Base-by-base conservation (phyloP, 2,797 vertebrate species). In the Synanceia verrucosa region DNA sequence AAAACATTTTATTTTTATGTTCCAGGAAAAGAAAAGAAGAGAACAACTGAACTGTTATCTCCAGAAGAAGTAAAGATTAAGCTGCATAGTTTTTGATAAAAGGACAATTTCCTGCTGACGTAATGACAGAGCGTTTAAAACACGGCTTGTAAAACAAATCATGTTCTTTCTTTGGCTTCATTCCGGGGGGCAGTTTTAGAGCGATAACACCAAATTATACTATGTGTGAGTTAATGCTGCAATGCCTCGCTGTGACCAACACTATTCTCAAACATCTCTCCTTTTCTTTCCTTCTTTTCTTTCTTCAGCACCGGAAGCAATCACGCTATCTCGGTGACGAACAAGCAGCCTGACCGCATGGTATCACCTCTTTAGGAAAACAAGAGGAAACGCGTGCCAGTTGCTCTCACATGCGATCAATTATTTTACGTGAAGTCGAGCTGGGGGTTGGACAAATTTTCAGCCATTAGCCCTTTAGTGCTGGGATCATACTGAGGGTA, bases 391-490 rank as follows among this genome's bases (percentile, higher is more conserved):
- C 92, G 74, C 79, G 86, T 92, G 90, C 91, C 90, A 87, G 89
- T 85, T 75, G 70, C 75, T 84, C 91, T 93, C 94, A 94, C 83
- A 94, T 94, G 94, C 37, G 65, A 94, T 92, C 93, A 94, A 95
- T 95, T 95, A 94, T 94, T 94, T 94, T 68, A 80, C 72, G 70
- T 80, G 79, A 86, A 83, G 86, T 79, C 43, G 28, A 59, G 60
- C 62, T 64, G 47, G 65, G 78, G 86, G 86, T n/a, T n/a, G 78
- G 23, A 10, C 6, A 59, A 85, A 87, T 91, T 85, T 92, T 92
- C 83, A 82, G 83, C 93, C 92, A 95, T 95, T 95, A 95, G 91
- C 92, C 91, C 77, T 86, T 89, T 85, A 87, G 89, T 62, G 85
- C 86, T 70, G 91, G 91, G 93, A 94, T 93, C 92, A 90, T 87